Conservation (phyloP, 2,888 invertebrate genomes). For the Odontomyia ornata region DNA sequence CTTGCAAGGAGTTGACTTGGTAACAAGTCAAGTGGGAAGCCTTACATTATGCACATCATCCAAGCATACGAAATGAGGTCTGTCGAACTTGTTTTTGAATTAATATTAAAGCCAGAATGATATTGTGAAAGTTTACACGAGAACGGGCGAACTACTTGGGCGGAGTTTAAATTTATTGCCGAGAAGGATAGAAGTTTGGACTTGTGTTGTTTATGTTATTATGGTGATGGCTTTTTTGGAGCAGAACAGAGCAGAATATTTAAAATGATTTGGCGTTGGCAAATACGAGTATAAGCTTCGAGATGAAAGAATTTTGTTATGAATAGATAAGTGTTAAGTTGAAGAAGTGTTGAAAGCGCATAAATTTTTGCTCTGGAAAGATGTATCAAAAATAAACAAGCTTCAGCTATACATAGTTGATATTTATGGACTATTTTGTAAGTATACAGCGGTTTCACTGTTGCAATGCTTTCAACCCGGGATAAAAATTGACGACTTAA, state of each 20-base stretch:
- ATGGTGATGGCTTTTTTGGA: neutral
- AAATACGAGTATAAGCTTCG: neutral
- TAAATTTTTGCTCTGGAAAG: neutral
- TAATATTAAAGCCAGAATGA: constrained; percentile 16
- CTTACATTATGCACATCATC: constrained; percentile 18
- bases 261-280: neutral
- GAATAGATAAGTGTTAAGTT: too few species aligned
- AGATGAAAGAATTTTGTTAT: neutral
- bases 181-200: neutral
- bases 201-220: neutral
- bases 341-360: too few species aligned
- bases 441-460: too few species aligned
- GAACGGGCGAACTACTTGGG: neutral
- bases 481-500: too few species aligned
- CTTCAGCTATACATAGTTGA: too few species aligned
- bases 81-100: constrained; percentile 14
- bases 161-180: constrained; percentile 21
- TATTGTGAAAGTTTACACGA: constrained; percentile 19
- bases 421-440: too few species aligned
- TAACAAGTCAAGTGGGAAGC: constrained; percentile 2
- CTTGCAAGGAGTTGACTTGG: constrained; percentile 9
- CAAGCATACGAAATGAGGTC: constrained; percentile 33
- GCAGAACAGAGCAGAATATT: neutral
- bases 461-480: too few species aligned
- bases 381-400: neutral